phyloP scores from a whole-genome alignment of 1,140 invertebrate species.

The Neotoxoptera formosana region DNA sequence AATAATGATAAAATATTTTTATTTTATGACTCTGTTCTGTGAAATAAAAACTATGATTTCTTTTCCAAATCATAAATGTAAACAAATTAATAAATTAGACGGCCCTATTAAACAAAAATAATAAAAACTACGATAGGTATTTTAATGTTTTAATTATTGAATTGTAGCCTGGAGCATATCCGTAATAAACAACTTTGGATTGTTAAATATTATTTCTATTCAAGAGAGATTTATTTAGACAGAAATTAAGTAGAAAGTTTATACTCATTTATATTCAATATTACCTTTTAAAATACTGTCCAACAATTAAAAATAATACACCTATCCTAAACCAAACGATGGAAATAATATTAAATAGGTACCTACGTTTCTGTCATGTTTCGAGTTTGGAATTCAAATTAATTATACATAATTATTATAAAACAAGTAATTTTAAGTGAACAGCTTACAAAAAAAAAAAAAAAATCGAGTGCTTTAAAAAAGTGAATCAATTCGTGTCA shows the following conservation, averaged over 20 bases:
- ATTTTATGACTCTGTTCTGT: not conserved
- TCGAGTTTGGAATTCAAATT: not conserved
- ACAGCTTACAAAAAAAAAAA: not conserved
- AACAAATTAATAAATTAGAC: slow-evolving; percentile 24
- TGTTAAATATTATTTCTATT: slow-evolving; percentile 16
- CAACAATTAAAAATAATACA: slow-evolving; percentile 22
- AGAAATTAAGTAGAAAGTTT: slow-evolving; percentile 34
- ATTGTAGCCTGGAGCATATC: slow-evolving; percentile 26
- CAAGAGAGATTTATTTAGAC: slow-evolving; percentile 42
- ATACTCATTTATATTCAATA: slow-evolving; percentile 41
- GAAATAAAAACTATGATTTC: slow-evolving; percentile 1
- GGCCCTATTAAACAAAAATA: not conserved
- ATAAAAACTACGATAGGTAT: not conserved
- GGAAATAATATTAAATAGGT: not conserved
- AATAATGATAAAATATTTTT: not conserved
- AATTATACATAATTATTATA: not conserved
- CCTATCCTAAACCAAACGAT: not conserved
- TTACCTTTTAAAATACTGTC: not conserved
- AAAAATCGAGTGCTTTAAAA: not conserved
- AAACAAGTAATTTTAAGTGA: slow-evolving; percentile 20
- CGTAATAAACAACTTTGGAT: slow-evolving; percentile 5
- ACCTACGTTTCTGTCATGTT: not conserved
- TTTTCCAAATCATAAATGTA: not conserved
- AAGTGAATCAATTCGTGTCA: not conserved
- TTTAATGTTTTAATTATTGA: slow-evolving; percentile 17